Evolutionary conservation across 2,113 vertebrate genomes (phyloP).

Genomic region (Lamprotornis superbus): DNA sequence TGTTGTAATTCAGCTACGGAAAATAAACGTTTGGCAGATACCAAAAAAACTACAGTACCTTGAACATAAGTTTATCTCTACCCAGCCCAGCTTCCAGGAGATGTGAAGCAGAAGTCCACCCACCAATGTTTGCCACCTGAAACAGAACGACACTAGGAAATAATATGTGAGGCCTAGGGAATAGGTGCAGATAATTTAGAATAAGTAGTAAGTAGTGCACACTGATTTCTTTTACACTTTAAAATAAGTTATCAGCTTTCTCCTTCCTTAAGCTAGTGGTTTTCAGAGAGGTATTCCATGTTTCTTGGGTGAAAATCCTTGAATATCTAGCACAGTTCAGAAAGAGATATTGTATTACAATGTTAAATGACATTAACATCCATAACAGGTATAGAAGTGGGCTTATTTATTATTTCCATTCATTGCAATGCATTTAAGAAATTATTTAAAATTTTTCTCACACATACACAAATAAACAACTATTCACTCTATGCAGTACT

Average conservation of each 20-base stretch:
- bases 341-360: neutral
- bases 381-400: neutral
- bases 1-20: neutral
- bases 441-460: neutral
- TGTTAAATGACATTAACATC: neutral
- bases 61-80: slow-evolving; percentile 83
- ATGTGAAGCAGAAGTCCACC: slow-evolving; percentile 85
- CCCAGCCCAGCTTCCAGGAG: slow-evolving; percentile 88
- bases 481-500: neutral
- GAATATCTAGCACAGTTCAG: neutral
- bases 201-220: neutral
- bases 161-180: neutral
- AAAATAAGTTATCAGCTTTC: neutral
- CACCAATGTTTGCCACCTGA: slow-evolving; percentile 91
- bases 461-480: neutral
- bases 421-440: neutral
- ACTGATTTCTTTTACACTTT: neutral
- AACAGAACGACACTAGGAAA: slow-evolving; percentile 7
- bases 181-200: neutral
- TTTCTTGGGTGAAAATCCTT: neutral
- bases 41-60: slow-evolving; percentile 72
- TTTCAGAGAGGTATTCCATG: neutral
- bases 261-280: neutral
- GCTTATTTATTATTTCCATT: neutral
- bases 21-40: neutral